phyloP scores from a whole-genome alignment of 2,113 vertebrate species.

The Eclectus roratus region DNA sequence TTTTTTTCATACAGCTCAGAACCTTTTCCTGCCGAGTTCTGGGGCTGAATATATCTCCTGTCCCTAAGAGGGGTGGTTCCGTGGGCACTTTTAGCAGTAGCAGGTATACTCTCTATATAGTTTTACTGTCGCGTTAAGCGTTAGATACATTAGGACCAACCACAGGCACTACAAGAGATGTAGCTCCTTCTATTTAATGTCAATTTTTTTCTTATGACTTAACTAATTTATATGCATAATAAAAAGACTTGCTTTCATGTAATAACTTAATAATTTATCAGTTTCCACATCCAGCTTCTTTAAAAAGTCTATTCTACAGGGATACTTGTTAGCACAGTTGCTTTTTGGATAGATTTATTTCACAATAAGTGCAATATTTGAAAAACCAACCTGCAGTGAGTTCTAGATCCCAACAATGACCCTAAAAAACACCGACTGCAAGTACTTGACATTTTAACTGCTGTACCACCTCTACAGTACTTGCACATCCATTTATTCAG shows the following conservation, averaged over 20 bases:
- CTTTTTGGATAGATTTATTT: neutral
- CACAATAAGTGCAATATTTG: neutral
- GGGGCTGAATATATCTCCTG: neutral
- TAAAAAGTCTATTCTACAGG: neutral
- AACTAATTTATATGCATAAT: neutral
- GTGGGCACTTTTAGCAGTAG: neutral
- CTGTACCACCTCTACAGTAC: neutral
- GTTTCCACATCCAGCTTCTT: neutral
- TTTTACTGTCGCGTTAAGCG: neutral
- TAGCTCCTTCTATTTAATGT: neutral
- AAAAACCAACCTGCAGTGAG: neutral
- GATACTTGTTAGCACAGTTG: neutral
- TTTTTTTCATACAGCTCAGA: neutral
- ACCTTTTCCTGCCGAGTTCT: neutral
- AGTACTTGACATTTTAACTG: neutral
- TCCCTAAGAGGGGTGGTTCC: neutral
- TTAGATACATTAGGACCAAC: neutral
- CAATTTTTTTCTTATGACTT: neutral
- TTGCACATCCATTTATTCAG: neutral
- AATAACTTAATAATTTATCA: neutral
- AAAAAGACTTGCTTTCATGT: neutral
- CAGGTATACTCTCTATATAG: neutral
- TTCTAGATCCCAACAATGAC: neutral
- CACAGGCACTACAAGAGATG: accelerated
- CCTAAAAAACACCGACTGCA: neutral